These are phyloP conservation scores for Palythoa heliodiscus DNA, from an alignment of 92 coral and sea anemone species.

Conservation along the genomic window DNA sequence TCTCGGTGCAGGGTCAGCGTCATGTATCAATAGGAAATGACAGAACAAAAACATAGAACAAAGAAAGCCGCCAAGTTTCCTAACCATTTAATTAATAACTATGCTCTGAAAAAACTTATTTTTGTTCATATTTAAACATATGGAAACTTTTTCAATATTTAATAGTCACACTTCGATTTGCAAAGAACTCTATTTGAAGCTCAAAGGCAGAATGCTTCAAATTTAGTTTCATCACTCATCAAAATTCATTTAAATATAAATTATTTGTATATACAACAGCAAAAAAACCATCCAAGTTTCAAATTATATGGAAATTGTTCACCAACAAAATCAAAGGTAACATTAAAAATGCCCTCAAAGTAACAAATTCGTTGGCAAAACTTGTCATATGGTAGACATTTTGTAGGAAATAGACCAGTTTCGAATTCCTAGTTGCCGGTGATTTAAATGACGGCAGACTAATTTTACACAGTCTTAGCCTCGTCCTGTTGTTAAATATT, in stretches of 20 bases:
- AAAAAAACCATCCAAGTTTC: not conserved
- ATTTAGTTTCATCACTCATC: not conserved
- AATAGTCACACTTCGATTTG: not conserved
- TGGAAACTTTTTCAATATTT: not conserved
- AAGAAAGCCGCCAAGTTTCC: no score
- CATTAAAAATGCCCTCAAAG: not conserved
- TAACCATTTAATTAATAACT: no score
- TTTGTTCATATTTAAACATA: no score
- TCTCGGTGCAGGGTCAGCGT: no score
- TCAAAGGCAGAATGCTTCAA: not conserved
- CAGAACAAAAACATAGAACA: no score
- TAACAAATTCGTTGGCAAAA: not conserved
- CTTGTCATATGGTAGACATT: not conserved
- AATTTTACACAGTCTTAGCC: no score
- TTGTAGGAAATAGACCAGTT: no score
- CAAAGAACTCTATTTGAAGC: not conserved
- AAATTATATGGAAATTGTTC: not conserved
- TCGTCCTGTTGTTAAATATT: no score
- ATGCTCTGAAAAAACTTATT: no score
- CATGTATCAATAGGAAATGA: no score
- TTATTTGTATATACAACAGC: constrained; percentile 18
- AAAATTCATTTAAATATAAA: constrained; percentile 24
- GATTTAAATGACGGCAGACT: no score
- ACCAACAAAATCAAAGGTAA: not conserved
- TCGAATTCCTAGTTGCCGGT: no score